Conservation (phyloP, 2,113 vertebrate species). For the Struthio camelus region DNA sequence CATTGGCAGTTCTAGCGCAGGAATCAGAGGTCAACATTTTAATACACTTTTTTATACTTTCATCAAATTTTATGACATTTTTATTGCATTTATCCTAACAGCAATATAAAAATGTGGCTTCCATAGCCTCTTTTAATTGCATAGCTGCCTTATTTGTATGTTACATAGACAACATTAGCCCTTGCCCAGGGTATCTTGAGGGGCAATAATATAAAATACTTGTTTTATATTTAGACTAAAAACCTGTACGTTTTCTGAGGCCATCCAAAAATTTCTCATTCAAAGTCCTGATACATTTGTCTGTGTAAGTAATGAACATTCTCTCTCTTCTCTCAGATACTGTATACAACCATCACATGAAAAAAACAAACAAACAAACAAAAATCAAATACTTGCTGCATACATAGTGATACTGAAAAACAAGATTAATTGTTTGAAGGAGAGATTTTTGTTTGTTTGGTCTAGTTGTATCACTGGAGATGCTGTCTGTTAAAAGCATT, state of each 20-base stretch:
- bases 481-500: not conserved
- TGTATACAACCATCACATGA: not conserved
- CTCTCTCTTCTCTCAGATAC: not conserved
- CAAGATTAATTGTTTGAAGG: not conserved
- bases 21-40: conserved; percentile 48
- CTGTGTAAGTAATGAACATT: not conserved
- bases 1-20: not conserved
- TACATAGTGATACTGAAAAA: not conserved
- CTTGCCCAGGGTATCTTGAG: not conserved
- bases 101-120: conserved; percentile 34
- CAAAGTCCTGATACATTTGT: not conserved
- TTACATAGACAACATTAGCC: not conserved
- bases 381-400: not conserved
- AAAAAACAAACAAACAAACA: not conserved
- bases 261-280: not conserved
- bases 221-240: not conserved
- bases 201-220: not conserved
- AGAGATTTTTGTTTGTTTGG: not conserved
- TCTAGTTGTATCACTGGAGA: not conserved
- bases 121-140: not conserved
- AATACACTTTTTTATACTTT: not conserved
- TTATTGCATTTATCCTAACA: conserved; percentile 56
- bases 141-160: not conserved
- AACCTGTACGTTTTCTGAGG: not conserved
- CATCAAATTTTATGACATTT: conserved; percentile 39